phyloP scores from a whole-genome alignment of 2,797 vertebrate species.

The Pseudochaenichthys georgianus region DNA sequence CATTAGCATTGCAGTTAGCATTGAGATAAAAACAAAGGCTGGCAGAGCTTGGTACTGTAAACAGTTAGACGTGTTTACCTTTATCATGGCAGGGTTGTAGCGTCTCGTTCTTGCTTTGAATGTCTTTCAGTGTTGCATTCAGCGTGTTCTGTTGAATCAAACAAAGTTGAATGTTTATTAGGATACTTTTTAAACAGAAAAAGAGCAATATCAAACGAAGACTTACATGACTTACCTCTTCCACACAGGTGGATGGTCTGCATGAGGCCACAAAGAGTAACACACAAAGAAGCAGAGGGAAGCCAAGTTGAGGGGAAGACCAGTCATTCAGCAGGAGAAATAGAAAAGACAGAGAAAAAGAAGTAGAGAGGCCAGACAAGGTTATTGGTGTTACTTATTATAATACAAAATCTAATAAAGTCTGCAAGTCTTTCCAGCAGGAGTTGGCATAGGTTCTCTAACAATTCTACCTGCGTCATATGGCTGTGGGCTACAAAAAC shows the following conservation, averaged over 20 bases:
- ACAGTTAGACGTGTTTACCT: conserved; percentile 55
- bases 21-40: not conserved
- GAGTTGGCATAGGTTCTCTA: conserved; percentile 13
- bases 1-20: not conserved
- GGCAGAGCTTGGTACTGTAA: not conserved
- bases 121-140: conserved; percentile 60
- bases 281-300: conserved; percentile 13
- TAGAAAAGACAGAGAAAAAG: not conserved
- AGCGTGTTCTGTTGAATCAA: conserved; percentile 78
- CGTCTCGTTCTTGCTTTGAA: conserved; percentile 51
- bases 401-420: conserved; percentile 15
- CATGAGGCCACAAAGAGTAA: conserved; percentile 4
- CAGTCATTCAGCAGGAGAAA: conserved; percentile 2
- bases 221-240: conserved; percentile 85
- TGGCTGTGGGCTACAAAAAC: conserved; percentile 16
- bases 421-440: conserved; percentile 13
- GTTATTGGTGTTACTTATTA: conserved; percentile 32
- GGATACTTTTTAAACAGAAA: not conserved
- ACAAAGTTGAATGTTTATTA: conserved; percentile 29
- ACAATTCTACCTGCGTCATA: conserved; percentile 42
- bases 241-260: conserved; percentile 85
- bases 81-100: conserved; percentile 44
- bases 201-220: not conserved
- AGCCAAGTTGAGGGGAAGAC: not conserved
- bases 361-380: not conserved